Conservation (phyloP, 2,888 invertebrate genomes). For the Cheilosia pagana region DNA sequence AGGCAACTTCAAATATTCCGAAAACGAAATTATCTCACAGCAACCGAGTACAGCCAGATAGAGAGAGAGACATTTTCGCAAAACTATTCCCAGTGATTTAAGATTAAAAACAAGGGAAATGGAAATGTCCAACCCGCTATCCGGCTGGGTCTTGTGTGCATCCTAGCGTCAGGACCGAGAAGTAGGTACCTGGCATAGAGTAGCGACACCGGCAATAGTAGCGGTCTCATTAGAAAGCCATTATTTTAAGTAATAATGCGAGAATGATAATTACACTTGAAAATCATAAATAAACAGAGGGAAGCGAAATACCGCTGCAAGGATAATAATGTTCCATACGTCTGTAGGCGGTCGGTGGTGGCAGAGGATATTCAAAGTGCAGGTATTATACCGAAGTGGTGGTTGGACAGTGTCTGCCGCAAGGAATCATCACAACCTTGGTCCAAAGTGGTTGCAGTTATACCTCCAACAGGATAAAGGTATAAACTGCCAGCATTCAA, state of each 20-base stretch:
- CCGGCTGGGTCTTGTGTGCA: conserved; percentile 25
- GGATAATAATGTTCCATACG: not conserved
- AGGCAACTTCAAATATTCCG: conserved; percentile 40
- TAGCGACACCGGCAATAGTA: conserved; percentile 39
- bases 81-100: conserved; percentile 49
- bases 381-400: conserved; percentile 45
- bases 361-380: conserved; percentile 26
- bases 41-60: not conserved
- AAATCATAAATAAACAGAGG: conserved; percentile 60
- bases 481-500: not conserved
- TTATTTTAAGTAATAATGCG: conserved; percentile 72
- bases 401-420: conserved; percentile 19
- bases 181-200: not conserved
- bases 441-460: no score
- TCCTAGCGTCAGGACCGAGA: not conserved
- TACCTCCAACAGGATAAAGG: no score
- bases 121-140: conserved; percentile 69
- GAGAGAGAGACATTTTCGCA: conserved; percentile 42
- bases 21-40: conserved; percentile 41
- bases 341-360: conserved; percentile 16
- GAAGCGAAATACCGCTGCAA: conserved; percentile 23
- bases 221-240: conserved; percentile 71
- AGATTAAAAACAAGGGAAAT: conserved; percentile 68
- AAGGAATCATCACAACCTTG: conserved; percentile 7
- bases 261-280: conserved; percentile 67